Conservation (phyloP, 2,113 vertebrate genomes). For the Scytalopus superciliaris region DNA sequence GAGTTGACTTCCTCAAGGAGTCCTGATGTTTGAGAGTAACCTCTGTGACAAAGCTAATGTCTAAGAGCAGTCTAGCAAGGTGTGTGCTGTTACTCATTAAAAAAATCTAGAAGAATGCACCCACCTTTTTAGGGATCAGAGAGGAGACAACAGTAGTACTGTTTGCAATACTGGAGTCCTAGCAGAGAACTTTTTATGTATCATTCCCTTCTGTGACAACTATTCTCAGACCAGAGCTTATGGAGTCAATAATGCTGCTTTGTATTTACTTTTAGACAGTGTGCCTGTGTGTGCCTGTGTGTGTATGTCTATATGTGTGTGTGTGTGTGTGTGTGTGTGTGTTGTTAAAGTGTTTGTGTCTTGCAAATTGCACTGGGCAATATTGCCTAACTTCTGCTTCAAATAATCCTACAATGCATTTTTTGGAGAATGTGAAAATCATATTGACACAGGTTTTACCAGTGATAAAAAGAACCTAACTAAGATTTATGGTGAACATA, state of each 20-base stretch:
- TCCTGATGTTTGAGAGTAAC: background rate
- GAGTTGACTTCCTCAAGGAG: background rate
- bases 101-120: background rate
- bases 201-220: background rate
- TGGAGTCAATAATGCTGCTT: background rate
- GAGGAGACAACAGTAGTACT: background rate
- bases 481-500: background rate
- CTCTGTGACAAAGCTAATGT: background rate
- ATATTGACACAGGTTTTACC: background rate
- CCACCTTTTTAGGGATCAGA: background rate
- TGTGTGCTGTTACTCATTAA: background rate
- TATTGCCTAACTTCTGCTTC: background rate
- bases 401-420: background rate
- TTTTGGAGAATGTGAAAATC: background rate
- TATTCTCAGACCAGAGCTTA: background rate
- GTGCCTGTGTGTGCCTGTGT: background rate
- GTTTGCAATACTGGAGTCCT: background rate
- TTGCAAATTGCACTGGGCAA: background rate
- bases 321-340: rapidly evolving
- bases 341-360: background rate
- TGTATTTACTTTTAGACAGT: background rate
- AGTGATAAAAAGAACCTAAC: background rate
- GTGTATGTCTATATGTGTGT: background rate
- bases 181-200: background rate
- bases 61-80: background rate